These are phyloP conservation scores for Sinocyclocheilus anophthalmus DNA, from an alignment of 2,113 vertebrate genomes.

Conservation along the genomic window DNA sequence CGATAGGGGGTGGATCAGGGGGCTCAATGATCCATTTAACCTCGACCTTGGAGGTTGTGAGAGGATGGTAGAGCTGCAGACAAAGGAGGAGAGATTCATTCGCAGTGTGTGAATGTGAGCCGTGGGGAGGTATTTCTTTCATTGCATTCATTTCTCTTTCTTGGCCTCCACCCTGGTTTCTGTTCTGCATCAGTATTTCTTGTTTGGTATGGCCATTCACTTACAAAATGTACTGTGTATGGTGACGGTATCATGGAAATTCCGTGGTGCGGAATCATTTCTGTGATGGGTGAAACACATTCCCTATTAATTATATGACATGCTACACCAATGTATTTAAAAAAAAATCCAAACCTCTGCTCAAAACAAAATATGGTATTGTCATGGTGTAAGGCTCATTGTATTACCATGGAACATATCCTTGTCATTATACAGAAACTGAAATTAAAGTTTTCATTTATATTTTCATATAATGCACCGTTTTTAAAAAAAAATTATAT, in stretches of 20 bases:
- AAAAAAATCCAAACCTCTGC: background rate
- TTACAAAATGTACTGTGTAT: background rate
- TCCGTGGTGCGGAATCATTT: background rate
- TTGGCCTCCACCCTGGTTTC: background rate
- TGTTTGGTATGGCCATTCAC: background rate
- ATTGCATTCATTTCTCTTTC: conserved; percentile 5
- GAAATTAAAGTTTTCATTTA: background rate
- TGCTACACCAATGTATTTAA: background rate
- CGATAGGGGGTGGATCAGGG: conserved; percentile 7
- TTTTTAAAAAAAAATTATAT: too few relatives aligned
- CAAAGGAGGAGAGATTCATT: background rate
- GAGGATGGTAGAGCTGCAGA: conserved; percentile 30
- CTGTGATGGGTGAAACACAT: background rate
- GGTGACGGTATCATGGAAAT: background rate
- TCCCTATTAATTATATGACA: background rate
- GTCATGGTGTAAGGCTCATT: background rate
- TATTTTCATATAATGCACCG: too few relatives aligned
- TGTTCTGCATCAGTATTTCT: background rate
- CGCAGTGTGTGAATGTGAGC: background rate
- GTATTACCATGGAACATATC: background rate
- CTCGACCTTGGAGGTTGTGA: conserved; percentile 56
- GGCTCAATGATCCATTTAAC: conserved; percentile 59
- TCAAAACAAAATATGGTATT: background rate
- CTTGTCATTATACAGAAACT: background rate
- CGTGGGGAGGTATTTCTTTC: conserved; percentile 2